These are phyloP conservation scores for Cranoglanis bouderius DNA, from an alignment of 2,113 vertebrate species.

Conservation along the genomic window DNA sequence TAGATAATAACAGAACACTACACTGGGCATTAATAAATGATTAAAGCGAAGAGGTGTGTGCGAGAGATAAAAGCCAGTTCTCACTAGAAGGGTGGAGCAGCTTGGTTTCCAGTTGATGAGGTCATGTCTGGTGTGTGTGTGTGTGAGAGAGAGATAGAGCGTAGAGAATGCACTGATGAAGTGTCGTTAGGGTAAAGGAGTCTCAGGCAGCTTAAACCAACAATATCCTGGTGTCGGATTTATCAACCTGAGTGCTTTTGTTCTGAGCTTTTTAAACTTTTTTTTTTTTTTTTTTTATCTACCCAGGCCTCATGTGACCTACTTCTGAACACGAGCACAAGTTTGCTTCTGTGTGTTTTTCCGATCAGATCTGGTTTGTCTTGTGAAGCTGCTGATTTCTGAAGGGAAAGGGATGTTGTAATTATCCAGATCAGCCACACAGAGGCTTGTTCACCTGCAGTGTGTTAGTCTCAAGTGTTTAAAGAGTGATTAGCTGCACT, in stretches of 20 bases:
- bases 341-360: neutral
- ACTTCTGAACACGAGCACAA: neutral
- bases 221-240: neutral
- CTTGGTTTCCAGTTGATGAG: slow-evolving; percentile 14
- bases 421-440: neutral
- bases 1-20: slow-evolving; percentile 9
- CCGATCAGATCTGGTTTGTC: neutral
- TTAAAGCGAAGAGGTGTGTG: neutral
- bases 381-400: neutral
- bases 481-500: neutral
- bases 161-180: neutral
- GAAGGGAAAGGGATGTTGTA: neutral
- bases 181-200: neutral
- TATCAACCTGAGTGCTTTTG: neutral
- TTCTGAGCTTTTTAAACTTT: neutral
- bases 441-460: neutral
- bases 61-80: neutral
- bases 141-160: neutral
- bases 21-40: slow-evolving; percentile 11
- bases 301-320: neutral
- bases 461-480: neutral
- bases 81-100: slow-evolving; percentile 17
- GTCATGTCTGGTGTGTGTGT: slow-evolving; percentile 25
- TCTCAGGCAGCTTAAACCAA: neutral
- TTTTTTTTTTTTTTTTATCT: neutral